These are phyloP conservation scores for Salvelinus fontinalis DNA, from an alignment of 2,113 vertebrate species.

Conservation along the genomic window DNA sequence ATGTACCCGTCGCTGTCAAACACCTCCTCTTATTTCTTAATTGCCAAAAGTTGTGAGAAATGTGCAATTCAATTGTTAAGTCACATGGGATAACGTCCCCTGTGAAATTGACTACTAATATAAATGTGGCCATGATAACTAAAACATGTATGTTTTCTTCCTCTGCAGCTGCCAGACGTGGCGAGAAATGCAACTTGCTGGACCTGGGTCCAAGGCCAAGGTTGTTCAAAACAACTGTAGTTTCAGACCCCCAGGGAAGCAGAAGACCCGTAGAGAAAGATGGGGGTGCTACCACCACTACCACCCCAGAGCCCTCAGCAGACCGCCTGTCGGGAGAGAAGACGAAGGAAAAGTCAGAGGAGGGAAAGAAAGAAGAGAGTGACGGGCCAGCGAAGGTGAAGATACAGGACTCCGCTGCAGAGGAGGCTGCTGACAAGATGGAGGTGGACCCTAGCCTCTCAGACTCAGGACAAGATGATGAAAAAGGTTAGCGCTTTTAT, in stretches of 20 bases:
- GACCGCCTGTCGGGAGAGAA: slow-evolving; percentile 19
- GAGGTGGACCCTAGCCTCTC: slow-evolving; percentile 43
- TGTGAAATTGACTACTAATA: not conserved
- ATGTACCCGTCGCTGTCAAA: too few species aligned
- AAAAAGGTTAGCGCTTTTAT: slow-evolving; percentile 39
- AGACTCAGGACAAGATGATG: slow-evolving; percentile 33
- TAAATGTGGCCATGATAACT: not conserved
- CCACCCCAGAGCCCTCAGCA: slow-evolving; percentile 18
- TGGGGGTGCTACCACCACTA: slow-evolving; percentile 15
- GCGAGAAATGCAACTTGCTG: slow-evolving; percentile 62
- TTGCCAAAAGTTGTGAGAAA: too few species aligned
- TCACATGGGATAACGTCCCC: too few species aligned
- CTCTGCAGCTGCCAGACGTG: slow-evolving; percentile 66
- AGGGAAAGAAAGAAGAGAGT: not conserved
- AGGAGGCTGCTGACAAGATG: slow-evolving; percentile 46
- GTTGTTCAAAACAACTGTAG: slow-evolving; percentile 14
- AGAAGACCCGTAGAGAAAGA: slow-evolving; percentile 27
- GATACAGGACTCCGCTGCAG: not conserved
- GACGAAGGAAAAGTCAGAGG: not conserved
- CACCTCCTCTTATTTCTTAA: too few species aligned
- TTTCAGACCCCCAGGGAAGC: slow-evolving; percentile 40
- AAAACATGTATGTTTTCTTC: slow-evolving; percentile 6
- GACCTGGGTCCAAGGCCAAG: slow-evolving; percentile 56
- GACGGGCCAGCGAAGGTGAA: not conserved
- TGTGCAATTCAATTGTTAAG: too few species aligned